Evolutionary conservation across 2,888 invertebrate genomes (phyloP), one percentile per base, ranked within the genome.

Genomic region (Melitaea athalia): DNA sequence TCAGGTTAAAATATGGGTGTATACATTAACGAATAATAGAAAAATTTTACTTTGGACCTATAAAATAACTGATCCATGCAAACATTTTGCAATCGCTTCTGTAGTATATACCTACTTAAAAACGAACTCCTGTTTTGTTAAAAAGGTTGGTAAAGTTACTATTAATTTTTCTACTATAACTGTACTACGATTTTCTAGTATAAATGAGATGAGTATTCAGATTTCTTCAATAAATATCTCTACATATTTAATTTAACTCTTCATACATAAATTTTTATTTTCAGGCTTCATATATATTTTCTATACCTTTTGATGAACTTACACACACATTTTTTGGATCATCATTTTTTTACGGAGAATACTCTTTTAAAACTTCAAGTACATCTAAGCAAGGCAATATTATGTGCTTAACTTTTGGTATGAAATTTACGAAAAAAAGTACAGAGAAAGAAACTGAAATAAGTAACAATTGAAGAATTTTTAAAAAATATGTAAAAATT

Each of bases 41-140:
- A 76, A 67, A 57, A 76, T 24, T 5, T 24, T 75, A 33, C 61
- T 80, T 57, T 73, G 75, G 71, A 75, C 71, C 7, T 75, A 80
- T 53, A 78, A 73, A 53, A 8, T 79, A 12, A 73, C 72, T 0
- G 72, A 80, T 49, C 77, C 77, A 1, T 81, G 81, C 53, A 70
- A 77, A 59, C 78, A 81, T 63, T 78, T 74, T 63, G 68, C 72
- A 33, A 33, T 55, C 8, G 74, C 72, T 6, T 50, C 59, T 10
- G 6, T 76, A n/a, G 59, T 81, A 8, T 64, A 75, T n/a, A 64
- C 55, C 7, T 69, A 72, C 53, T 68, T 76, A 4, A 68, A 73
- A 12, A 64, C 71, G 7, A 71, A 55, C 4, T 72, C 68, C 45
- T 79, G 79, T 63, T 11, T 68, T 6, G 67, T 76, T 7, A 65